Evolutionary conservation across 2,797 vertebrate species (phyloP).

Genomic region (Micromesistius poutassou): DNA sequence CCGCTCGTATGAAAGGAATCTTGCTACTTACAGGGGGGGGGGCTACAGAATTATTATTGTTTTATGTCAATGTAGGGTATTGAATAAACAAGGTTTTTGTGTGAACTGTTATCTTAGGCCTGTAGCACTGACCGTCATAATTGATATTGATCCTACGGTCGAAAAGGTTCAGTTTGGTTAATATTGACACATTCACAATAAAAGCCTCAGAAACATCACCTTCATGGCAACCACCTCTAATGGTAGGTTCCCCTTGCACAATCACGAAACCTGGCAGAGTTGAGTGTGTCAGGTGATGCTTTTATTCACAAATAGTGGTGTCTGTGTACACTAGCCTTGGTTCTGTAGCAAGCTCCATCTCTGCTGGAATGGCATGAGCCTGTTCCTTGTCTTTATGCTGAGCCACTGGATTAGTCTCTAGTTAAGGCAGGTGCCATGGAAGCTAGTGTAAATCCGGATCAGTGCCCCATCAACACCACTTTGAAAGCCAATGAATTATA

Average conservation of each 20-base stretch:
- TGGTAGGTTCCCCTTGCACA: neutral
- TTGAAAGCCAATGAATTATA: conserved; percentile 50
- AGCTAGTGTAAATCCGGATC: conserved; percentile 67
- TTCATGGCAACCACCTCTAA: neutral
- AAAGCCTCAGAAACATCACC: neutral
- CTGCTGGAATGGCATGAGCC: conserved; percentile 14
- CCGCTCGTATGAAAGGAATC: neutral
- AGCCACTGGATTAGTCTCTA: conserved; percentile 61
- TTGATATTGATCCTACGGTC: neutral
- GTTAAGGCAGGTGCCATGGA: conserved; percentile 48
- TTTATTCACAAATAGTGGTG: neutral
- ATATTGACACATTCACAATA: neutral
- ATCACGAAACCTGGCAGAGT: neutral
- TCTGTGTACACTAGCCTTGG: neutral
- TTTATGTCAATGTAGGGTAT: neutral
- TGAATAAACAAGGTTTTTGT: neutral
- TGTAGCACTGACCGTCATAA: too few relatives aligned
- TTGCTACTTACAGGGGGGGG: neutral
- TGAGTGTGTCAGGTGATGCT: conserved; percentile 30
- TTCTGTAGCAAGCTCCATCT: neutral
- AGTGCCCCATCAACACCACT: conserved; percentile 53
- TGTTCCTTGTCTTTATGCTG: conserved; percentile 37
- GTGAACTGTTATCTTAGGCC: neutral
- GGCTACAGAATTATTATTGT: conserved; percentile 21
- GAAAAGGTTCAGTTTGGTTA: neutral